A percentile compares a stretch with the other conserved stretches of the same genome.
Evolutionary conservation across 2,797 vertebrate genomes (phyloP).

Genomic region (Adrianichthys oophorus): DNA sequence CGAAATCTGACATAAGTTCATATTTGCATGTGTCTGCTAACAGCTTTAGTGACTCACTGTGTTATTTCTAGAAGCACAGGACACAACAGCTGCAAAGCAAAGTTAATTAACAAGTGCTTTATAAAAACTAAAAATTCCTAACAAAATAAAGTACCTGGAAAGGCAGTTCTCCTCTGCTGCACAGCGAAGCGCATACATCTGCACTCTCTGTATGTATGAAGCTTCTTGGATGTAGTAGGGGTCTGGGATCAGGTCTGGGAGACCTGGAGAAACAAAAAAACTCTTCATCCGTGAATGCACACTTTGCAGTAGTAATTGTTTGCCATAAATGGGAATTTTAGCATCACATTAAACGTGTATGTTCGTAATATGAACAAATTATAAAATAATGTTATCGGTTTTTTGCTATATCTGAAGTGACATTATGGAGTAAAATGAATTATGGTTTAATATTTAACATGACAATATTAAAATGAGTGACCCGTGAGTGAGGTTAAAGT

Average conservation of each 20-base stretch:
- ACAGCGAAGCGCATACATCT: constrained; percentile 83
- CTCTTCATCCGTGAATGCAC: too few species aligned
- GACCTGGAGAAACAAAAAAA: constrained; percentile 56
- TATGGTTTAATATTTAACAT: too few species aligned
- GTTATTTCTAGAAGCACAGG: neutral
- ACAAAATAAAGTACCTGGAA: constrained; percentile 68
- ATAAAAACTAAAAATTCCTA: too few species aligned
- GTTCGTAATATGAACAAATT: too few species aligned
- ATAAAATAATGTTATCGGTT: too few species aligned
- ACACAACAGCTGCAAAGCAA: neutral
- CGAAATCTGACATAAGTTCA: too few species aligned
- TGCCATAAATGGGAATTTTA: too few species aligned
- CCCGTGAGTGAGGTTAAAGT: neutral
- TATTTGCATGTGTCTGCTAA: neutral
- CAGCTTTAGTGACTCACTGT: constrained; percentile 7
- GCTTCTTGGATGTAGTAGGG: constrained; percentile 82
- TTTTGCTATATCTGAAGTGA: too few species aligned
- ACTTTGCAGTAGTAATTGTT: too few species aligned
- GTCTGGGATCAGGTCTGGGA: constrained; percentile 84
- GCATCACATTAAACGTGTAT: too few species aligned
- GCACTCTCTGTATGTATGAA: constrained; percentile 81
- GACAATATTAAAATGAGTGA: neutral
- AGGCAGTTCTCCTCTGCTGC: constrained; percentile 86
- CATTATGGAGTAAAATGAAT: too few species aligned
- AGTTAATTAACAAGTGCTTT: neutral